Evolutionary conservation across 2,797 vertebrate genomes (phyloP).

Genomic region (Poliocrania exsul): DNA sequence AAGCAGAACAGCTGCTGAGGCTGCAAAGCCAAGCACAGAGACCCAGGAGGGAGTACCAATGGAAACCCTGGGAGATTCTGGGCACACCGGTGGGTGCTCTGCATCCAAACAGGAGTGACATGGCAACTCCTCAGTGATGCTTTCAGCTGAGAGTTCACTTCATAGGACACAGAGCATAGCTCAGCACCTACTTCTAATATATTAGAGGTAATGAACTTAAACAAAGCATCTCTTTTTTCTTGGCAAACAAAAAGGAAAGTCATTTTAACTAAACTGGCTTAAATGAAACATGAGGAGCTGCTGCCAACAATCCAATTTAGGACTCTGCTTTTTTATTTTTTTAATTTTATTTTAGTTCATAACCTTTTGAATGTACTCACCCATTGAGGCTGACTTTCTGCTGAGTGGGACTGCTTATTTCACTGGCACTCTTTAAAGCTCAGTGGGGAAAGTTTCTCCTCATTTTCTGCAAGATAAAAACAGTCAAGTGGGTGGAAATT

Average conservation of each 20-base stretch:
- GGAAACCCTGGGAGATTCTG: not conserved
- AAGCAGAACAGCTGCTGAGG: not conserved
- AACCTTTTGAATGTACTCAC: not conserved
- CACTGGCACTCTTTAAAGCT: not conserved
- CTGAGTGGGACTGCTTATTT: not conserved
- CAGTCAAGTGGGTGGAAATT: not conserved
- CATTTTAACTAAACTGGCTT: not conserved
- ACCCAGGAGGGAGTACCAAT: not conserved
- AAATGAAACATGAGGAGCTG: conserved; percentile 4
- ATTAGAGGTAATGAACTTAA: not conserved
- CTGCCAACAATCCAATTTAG: conserved; percentile 45
- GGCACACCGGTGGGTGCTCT: not conserved
- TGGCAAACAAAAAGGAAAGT: conserved; percentile 32
- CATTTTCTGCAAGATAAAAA: not conserved
- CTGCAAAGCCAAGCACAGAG: not conserved
- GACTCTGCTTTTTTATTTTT: not conserved
- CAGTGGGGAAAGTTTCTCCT: not conserved
- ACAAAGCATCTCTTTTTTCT: conserved; percentile 22
- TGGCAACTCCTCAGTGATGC: not conserved
- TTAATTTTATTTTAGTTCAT: not conserved
- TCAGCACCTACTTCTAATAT: not conserved
- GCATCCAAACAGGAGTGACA: not conserved
- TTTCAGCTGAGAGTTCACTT: not conserved
- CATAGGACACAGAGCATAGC: not conserved
- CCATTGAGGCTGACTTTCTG: not conserved